These are phyloP conservation scores for Matsumurasca onukii DNA, from an alignment of 1,140 invertebrate genomes.

Conservation along the genomic window DNA sequence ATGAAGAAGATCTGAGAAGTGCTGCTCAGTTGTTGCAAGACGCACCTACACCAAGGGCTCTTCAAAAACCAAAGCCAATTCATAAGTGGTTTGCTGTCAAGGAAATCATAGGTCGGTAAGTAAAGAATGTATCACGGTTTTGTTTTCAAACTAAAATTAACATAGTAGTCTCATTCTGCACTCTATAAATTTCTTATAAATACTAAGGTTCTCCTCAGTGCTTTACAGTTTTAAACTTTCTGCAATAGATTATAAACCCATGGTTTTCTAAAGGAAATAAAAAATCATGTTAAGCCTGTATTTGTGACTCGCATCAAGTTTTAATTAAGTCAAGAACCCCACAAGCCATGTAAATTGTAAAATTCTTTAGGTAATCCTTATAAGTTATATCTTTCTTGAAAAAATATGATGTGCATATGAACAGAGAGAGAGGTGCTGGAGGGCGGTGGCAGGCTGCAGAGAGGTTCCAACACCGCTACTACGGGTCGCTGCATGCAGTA, in stretches of 20 bases:
- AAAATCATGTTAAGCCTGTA: neutral
- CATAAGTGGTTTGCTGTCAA: slow-evolving; percentile 63
- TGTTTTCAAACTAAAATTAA: slow-evolving; percentile 4
- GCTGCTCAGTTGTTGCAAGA: neutral
- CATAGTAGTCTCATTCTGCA: too few species aligned
- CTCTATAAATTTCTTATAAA: neutral
- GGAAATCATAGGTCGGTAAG: slow-evolving; percentile 47
- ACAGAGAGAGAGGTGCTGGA: slow-evolving; percentile 61
- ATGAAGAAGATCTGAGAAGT: neutral
- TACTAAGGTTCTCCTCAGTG: slow-evolving; percentile 1
- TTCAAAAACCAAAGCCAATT: slow-evolving; percentile 61
- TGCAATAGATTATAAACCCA: neutral
- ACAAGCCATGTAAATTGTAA: too few species aligned
- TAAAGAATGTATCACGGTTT: neutral
- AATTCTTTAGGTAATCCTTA: too few species aligned
- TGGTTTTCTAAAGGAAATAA: neutral
- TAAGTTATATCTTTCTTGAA: too few species aligned
- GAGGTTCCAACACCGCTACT: slow-evolving; percentile 70
- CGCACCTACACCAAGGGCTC: slow-evolving; percentile 46
- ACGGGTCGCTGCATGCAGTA: slow-evolving; percentile 78
- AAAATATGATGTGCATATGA: too few species aligned
- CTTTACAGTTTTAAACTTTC: neutral
- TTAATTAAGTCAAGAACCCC: too few species aligned
- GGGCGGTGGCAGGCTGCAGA: slow-evolving; percentile 50
- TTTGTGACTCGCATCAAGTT: too few species aligned